These are phyloP conservation scores for Perizoma affinitatum DNA, from an alignment of 2,888 invertebrate species.

Conservation along the genomic window DNA sequence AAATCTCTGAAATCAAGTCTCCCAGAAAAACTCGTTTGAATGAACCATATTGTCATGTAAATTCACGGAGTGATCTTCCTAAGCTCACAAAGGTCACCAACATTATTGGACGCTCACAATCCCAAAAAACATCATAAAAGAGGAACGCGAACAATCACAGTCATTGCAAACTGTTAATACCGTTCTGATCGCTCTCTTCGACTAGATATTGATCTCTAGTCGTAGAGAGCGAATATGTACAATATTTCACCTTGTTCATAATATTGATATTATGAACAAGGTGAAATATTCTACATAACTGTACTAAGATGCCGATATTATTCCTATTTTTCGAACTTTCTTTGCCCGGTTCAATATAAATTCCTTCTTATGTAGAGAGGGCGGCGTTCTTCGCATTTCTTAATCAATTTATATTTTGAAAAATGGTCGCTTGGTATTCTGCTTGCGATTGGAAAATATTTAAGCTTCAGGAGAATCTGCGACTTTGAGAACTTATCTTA, in stretches of 20 bases:
- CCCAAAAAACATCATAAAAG: constrained; percentile 52
- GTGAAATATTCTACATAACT: constrained; percentile 27
- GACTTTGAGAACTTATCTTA: constrained; percentile 3
- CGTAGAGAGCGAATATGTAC: no score
- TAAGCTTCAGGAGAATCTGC: constrained; percentile 8
- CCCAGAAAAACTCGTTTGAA: constrained; percentile 26
- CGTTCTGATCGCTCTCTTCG: constrained; percentile 37
- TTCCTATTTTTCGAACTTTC: constrained; percentile 33
- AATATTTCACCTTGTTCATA: no score
- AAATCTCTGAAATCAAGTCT: constrained; percentile 15
- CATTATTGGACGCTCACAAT: constrained; percentile 44
- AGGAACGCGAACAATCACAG: constrained; percentile 43
- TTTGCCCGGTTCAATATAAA: constrained; percentile 40
- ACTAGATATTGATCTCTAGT: no score
- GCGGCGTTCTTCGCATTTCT: constrained; percentile 32
- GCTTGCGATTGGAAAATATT: constrained; percentile 23
- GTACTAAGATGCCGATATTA: constrained; percentile 29
- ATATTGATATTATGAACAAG: no score
- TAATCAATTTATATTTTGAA: constrained; percentile 39
- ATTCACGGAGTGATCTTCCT: constrained; percentile 49
- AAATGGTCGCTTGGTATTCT: constrained; percentile 33
- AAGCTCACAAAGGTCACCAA: constrained; percentile 53
- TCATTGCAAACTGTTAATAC: constrained; percentile 49
- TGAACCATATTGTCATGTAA: constrained; percentile 50
- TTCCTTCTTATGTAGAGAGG: constrained; percentile 38